Base-by-base conservation (phyloP, 1,140 invertebrate genomes). In the Pogonus chalceus region DNA sequence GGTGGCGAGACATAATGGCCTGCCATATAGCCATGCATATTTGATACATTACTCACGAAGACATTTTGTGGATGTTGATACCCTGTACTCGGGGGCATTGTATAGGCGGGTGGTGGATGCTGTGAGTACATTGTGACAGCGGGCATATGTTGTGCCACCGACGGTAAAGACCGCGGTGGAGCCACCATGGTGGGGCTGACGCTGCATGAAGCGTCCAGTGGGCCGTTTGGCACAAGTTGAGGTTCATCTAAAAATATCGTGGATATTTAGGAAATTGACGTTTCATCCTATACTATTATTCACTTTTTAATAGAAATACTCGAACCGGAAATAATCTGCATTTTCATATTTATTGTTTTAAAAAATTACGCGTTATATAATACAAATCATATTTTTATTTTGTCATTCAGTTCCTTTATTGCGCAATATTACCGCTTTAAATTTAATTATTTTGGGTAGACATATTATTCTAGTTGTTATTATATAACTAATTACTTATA, bases 61-160 rank as follows among this genome's bases (percentile, higher is more conserved):
- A 52, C 58, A 31, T 58, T 61, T n/a, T 50, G 26, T 2, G 47
- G 56, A n/a, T 35, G 23, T 35, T 51, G 24, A 26, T 59, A 49
- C 26, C 51, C 22, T 39, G 43, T 49, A 20, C 49, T 51, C 18
- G 56, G 51, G 26, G 35, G 47, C 4, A 55, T 26, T 18, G 55
- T 35, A 20, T 35, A 39, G 4, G 49, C n/a, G 14, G 55, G 53
- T 12, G 37, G 37, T 23, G 56, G 54, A 35, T 35, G 43, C 20
- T 54, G 52, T n/a, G 35, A 53, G 35, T 50, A 48, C 35, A 55
- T 18, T 20, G 26, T 23, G 14, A 23, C 3, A 2, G 49, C 37
- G n/a, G 49, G 21, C 37, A 24, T 9, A 22, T n/a, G 22, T 21
- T 50, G 48, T 35, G 26, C 23, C 18, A 9, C 37, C 37, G 18